Evolutionary conservation across 1,140 invertebrate genomes (phyloP), one percentile per base, ranked within the genome.

Genomic region (Diprion similis): DNA sequence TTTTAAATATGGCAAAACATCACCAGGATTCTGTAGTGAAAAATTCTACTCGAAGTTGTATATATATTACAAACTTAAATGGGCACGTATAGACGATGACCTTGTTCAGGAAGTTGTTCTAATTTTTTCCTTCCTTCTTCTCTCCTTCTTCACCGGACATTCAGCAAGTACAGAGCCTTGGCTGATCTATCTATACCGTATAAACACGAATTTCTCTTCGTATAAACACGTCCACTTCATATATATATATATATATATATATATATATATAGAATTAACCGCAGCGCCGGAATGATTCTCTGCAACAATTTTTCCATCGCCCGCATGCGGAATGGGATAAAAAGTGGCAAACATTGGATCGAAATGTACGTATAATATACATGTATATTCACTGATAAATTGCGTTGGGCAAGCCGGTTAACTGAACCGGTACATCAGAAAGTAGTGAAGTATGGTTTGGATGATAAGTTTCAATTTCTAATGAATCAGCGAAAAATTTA

Each of bases 81-180:
- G 51, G 51, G 51, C 51, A 59, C 24, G 24, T 9, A 59, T 59
- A 59, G 51, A 17, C 51, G 51, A 59, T 17, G 51, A 59, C 51
- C 51, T 59, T 59, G 51, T 59, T 59, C 51, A 59, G 51, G 51
- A 59, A 59, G 51, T 59, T 13, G 51, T 59, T 59, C 24, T 59
- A 8, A 59, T 17, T 15, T 59, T 59, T 59, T 59, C 9, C n/a
- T 8, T 59, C n/a, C 51, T 59, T 9, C 11, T 59, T 15, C n/a
- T 59, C n/a, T 59, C 51, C 9, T 59, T 17, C 11, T 59, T 59
- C 9, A 9, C 51, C 51, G 6, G 51, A 4, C 51, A 13, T 59
- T 17, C 9, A 59, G 7, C 11, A 15, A 59, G 51, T 10, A 6
- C 9, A 59, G 51, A 59, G 51, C 51, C 51, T 59, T 59, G 11